Base-by-base conservation (phyloP, 2,113 vertebrate species). In the Calonectris borealis region DNA sequence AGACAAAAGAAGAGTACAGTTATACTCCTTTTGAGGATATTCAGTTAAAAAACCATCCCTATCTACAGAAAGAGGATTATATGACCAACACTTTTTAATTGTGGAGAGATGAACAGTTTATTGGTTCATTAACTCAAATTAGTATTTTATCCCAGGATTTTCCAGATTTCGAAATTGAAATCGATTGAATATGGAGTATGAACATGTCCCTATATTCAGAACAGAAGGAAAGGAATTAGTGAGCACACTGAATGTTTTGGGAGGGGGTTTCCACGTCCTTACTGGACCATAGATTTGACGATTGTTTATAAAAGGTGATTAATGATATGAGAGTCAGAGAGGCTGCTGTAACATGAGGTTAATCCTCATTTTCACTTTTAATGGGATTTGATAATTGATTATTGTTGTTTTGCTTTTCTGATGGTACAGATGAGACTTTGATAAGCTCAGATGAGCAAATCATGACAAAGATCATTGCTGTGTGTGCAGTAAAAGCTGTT, bases 161-260 rank as follows among this genome's bases (percentile, higher is more conserved):
- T 86, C 64, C 71, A 70, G 22, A 81, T 93, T 83, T 73, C 68
- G 73, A 17, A 69, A 83, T 77, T 86, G 62, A 90, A 93, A 58
- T 88, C 16, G 5, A 57, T 90, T 77, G 58, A 69, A 86, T 49
- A 49, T 17, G 52, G 70, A 49, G 38, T 57, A 25, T 65, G 66
- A 79, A 27, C 40, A 24, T 86, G 58, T 85, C n/a, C 32, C 29
- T 92, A 0, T 83, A 66, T 90, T 73, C 49, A 51, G n/a, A 93
- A 91, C 75, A 94, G 90, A 96, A 94, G 46, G 71, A 87, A 88
- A 92, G 26, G 55, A 80, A 92, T 94, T 93, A 77, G 58, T 51
- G 66, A 79, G 52, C 22, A 65, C 12, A 36, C 10, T 38, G 70
- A 52, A 34, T 87, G 40, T 64, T 91, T 94, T 89, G 32, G 61